phyloP scores from a whole-genome alignment of 2,797 vertebrate genomes.

The Anabas testudineus region DNA sequence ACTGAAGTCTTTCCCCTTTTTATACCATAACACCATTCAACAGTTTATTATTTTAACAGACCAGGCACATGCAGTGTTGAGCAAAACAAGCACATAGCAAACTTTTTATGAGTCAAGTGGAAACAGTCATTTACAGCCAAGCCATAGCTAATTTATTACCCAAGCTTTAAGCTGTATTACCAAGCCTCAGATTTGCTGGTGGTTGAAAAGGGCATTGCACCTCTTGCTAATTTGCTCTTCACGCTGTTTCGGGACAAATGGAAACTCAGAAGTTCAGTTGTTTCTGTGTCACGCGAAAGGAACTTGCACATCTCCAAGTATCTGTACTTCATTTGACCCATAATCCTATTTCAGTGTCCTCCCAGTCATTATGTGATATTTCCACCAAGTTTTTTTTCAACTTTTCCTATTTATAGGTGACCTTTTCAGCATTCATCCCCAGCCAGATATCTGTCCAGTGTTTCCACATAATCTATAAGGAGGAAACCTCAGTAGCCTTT shows the following conservation, averaged over 20 bases:
- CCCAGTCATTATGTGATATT: conserved; percentile 80
- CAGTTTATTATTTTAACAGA: conserved; percentile 83
- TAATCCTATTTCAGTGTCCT: conserved; percentile 77
- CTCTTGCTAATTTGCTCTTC: conserved; percentile 73
- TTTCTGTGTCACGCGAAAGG: conserved; percentile 66
- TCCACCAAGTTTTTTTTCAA: conserved; percentile 71
- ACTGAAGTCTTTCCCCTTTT: conserved; percentile 44
- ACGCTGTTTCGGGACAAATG: conserved; percentile 59
- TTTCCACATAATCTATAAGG: conserved; percentile 80
- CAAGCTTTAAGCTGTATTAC: conserved; percentile 70
- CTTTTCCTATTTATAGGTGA: conserved; percentile 82
- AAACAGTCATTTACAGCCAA: conserved; percentile 84
- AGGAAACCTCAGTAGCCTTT: conserved; percentile 77
- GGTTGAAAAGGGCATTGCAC: conserved; percentile 69
- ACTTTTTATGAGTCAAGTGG: conserved; percentile 83
- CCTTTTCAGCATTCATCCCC: conserved; percentile 73
- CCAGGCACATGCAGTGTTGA: conserved; percentile 73
- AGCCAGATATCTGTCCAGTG: conserved; percentile 79
- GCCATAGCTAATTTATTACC: conserved; percentile 80
- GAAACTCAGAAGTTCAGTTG: conserved; percentile 59
- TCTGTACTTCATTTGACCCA: conserved; percentile 78
- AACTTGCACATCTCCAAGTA: conserved; percentile 70
- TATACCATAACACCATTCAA: conserved; percentile 65
- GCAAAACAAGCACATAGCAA: conserved; percentile 83
- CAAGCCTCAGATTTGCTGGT: conserved; percentile 66